Percentiles rank a stretch among this genome's conserved stretches.
phyloP scores from a whole-genome alignment of 2,797 vertebrate genomes.

The Xerus rutilus region DNA sequence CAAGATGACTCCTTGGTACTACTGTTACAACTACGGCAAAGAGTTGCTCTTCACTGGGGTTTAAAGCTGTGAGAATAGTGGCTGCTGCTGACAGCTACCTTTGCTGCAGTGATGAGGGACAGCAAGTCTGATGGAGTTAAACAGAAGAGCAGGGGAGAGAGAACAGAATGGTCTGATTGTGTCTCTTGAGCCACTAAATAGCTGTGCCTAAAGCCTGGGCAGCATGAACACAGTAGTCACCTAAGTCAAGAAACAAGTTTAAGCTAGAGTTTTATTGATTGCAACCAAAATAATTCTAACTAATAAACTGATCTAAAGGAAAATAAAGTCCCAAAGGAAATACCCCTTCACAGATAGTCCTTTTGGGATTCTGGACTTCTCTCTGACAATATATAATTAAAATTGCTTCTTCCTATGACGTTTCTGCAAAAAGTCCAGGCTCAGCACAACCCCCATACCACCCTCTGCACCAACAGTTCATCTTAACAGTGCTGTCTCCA shows the following conservation, averaged over 20 bases:
- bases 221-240: neutral
- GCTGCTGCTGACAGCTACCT: neutral
- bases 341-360: neutral
- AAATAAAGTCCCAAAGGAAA: conserved; percentile 37
- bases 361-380: neutral
- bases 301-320: neutral
- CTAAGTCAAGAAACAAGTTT: neutral
- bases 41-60: neutral
- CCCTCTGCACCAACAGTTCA: neutral
- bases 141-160: neutral
- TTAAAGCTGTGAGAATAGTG: neutral
- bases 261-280: neutral
- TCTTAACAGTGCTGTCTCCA: neutral
- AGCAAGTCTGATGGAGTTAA: neutral
- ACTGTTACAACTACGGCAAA: neutral
- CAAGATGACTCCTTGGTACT: neutral
- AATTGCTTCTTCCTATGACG: neutral
- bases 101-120: neutral
- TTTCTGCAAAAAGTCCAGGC: neutral
- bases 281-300: neutral
- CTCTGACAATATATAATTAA: conserved; percentile 6
- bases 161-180: neutral
- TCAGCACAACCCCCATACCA: neutral
- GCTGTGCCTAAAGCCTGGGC: neutral
- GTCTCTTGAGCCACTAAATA: neutral